phyloP scores from a whole-genome alignment of 1,140 invertebrate genomes.

The Microvelia longipes region DNA sequence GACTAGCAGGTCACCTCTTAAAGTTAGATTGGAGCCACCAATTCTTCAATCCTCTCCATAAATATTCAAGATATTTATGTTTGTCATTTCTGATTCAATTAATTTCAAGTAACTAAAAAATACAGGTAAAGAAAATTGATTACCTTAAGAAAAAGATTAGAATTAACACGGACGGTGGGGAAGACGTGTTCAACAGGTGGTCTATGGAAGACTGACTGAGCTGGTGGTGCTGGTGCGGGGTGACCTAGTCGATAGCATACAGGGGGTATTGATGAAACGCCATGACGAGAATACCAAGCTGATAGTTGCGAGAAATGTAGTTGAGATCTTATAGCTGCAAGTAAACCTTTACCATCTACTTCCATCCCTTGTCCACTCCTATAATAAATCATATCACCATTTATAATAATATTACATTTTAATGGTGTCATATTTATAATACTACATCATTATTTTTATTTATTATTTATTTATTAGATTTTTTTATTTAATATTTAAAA shows the following conservation, averaged over 20 bases:
- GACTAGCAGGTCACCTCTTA: too few species aligned
- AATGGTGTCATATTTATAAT: background rate
- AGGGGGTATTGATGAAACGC: slow-evolving; percentile 34
- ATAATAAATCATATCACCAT: background rate
- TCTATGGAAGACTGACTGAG: slow-evolving; percentile 41
- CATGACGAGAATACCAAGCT: slow-evolving; percentile 54
- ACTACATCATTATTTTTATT: background rate
- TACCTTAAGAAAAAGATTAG: background rate
- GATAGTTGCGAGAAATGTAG: slow-evolving; percentile 92
- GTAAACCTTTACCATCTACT: slow-evolving; percentile 49
- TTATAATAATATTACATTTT: background rate
- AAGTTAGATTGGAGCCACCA: too few species aligned
- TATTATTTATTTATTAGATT: background rate
- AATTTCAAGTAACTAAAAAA: too few species aligned
- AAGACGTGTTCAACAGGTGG: slow-evolving; percentile 67
- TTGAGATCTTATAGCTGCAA: slow-evolving; percentile 85
- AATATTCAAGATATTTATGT: too few species aligned
- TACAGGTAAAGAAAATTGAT: too few species aligned
- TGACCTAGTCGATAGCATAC: slow-evolving; percentile 40
- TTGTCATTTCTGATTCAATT: too few species aligned
- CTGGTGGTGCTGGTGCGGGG: slow-evolving; percentile 34
- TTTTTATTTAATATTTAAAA: background rate
- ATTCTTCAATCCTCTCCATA: too few species aligned
- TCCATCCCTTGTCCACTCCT: background rate
- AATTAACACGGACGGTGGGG: slow-evolving; percentile 40